Percentiles rank a stretch among this genome's conserved stretches.
Evolutionary conservation across 2,888 invertebrate genomes (phyloP).

Genomic region (Pomacea canaliculata): DNA sequence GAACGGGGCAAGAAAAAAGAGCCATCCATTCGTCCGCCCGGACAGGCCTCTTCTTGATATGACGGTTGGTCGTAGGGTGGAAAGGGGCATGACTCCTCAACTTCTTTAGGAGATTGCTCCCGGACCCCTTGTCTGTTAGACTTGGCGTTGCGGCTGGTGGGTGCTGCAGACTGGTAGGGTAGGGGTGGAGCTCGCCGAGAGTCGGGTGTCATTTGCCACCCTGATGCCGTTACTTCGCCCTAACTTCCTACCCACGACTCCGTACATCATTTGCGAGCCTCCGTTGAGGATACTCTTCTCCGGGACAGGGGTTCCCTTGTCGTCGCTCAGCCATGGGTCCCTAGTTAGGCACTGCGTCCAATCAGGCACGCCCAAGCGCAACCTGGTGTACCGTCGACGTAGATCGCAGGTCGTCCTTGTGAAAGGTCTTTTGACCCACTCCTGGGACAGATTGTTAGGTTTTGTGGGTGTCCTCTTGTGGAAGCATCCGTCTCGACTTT

Average conservation of each 20-base stretch:
- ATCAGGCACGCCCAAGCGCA: too few relatives aligned
- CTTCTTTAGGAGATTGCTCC: background rate
- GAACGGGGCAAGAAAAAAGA: background rate
- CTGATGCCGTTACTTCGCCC: background rate
- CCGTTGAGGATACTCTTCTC: background rate
- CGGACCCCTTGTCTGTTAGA: background rate
- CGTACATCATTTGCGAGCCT: constrained; percentile 15
- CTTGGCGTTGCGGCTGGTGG: background rate
- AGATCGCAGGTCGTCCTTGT: too few relatives aligned
- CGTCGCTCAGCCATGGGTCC: too few relatives aligned
- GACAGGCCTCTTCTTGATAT: background rate
- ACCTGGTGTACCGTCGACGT: too few relatives aligned
- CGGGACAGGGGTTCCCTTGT: too few relatives aligned
- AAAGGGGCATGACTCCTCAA: background rate
- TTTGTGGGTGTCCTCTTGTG: too few relatives aligned
- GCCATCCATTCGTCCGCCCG: background rate
- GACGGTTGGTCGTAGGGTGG: background rate
- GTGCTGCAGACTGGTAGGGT: background rate
- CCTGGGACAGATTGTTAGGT: too few relatives aligned
- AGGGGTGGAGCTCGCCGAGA: constrained; percentile 1
- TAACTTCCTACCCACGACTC: constrained; percentile 25
- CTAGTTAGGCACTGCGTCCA: too few relatives aligned
- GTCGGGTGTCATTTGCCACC: background rate
- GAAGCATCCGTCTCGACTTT: too few relatives aligned
- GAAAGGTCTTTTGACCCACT: too few relatives aligned